A percentile compares a stretch with the other conserved stretches of the same genome.
Conservation (phyloP, 2,113 vertebrate genomes). For the Numida meleagris region DNA sequence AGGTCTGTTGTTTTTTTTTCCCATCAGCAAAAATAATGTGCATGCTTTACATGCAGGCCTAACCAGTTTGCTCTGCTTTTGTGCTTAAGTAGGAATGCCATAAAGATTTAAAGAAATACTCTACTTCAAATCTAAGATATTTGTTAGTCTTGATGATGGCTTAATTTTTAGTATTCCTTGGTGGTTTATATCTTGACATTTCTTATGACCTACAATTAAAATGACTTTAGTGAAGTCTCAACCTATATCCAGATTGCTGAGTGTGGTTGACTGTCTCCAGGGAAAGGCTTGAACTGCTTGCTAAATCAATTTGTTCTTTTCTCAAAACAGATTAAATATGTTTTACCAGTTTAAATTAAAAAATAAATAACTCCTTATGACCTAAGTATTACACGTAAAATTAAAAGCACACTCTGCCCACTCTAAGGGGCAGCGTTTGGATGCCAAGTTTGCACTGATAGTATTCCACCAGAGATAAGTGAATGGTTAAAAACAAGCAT, state of each 20-base stretch:
- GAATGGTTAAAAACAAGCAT: conserved; percentile 71
- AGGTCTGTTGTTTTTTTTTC: background rate
- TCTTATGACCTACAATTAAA: conserved; percentile 60
- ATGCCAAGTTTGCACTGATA: conserved; percentile 29
- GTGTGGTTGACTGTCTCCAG: conserved; percentile 36
- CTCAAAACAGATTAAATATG: conserved; percentile 60
- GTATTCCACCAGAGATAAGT: conserved; percentile 42
- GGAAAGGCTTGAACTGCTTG: conserved; percentile 37
- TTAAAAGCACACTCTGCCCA: background rate
- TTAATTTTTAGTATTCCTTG: conserved; percentile 62
- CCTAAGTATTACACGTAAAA: conserved; percentile 10
- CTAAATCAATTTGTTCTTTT: conserved; percentile 60
- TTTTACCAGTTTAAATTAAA: conserved; percentile 48
- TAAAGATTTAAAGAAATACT: background rate
- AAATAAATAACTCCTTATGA: conserved; percentile 55
- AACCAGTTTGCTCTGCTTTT: background rate
- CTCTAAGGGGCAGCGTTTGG: conserved; percentile 55
- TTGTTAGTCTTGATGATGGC: conserved; percentile 39
- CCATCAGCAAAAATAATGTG: background rate
- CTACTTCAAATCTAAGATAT: background rate
- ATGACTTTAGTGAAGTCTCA: conserved; percentile 14
- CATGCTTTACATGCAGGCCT: background rate
- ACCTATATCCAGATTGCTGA: conserved; percentile 40
- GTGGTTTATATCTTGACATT: conserved; percentile 49
- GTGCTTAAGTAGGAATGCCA: background rate